phyloP scores from a whole-genome alignment of 1,140 invertebrate genomes.

The Calosoma granatense region DNA sequence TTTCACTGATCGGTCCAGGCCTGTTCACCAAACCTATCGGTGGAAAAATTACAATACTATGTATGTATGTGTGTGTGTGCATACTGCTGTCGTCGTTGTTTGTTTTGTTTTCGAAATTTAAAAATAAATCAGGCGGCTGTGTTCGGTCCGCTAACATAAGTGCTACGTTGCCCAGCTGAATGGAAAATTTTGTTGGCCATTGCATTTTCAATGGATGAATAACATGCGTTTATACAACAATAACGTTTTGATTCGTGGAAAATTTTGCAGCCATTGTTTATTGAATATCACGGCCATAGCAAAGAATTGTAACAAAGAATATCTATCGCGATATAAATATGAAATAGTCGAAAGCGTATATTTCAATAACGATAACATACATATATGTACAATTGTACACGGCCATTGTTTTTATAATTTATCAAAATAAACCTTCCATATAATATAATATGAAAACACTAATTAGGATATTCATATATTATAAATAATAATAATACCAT shows the following conservation, averaged over 20 bases:
- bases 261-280: too few species aligned
- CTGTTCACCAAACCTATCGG: background rate
- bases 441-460: too few species aligned
- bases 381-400: too few species aligned
- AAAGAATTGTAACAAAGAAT: too few species aligned
- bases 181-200: background rate
- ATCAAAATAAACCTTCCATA: too few species aligned
- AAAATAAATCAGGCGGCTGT: background rate
- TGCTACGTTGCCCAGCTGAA: background rate
- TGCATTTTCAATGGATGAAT: background rate
- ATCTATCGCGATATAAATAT: too few species aligned
- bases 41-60: constrained; percentile 5
- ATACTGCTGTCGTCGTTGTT: background rate
- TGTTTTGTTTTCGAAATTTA: constrained; percentile 1
- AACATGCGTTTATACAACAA: background rate
- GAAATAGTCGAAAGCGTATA: too few species aligned
- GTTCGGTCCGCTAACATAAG: background rate
- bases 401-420: too few species aligned
- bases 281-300: background rate
- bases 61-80: too few species aligned
- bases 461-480: too few species aligned
- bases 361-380: too few species aligned
- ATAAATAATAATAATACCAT: too few species aligned
- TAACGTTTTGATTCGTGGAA: background rate
- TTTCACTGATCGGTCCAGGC: background rate